Evolutionary conservation across 53 echinoderm and acorn worm species (phyloP).

Genomic region (Arbacia lixula): DNA sequence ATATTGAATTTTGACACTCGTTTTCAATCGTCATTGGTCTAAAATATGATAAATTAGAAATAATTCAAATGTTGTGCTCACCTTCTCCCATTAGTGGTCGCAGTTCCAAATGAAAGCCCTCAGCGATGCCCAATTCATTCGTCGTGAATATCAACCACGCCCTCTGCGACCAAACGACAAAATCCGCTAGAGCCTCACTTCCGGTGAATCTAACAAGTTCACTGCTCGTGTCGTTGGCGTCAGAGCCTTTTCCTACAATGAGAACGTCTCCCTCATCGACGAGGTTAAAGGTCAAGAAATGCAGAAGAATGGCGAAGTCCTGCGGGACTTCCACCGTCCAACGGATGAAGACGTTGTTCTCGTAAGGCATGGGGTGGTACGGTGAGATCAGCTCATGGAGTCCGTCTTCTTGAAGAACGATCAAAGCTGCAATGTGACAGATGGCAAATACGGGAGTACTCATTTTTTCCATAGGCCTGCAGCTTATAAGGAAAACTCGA

Average conservation of each 20-base stretch:
- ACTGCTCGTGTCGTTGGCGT: background rate
- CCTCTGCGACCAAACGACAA: background rate
- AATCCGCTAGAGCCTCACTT: background rate
- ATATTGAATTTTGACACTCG: too few relatives aligned
- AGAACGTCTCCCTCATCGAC: constrained; percentile 19
- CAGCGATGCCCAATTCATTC: background rate
- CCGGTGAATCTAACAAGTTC: background rate
- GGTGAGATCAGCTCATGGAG: constrained; percentile 9
- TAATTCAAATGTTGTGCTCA: too few relatives aligned
- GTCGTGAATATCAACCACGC: constrained; percentile 16
- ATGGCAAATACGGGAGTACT: background rate
- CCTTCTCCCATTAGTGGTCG: constrained; percentile 16
- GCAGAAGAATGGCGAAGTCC: constrained; percentile 2
- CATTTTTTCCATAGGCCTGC: background rate
- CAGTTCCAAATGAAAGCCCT: constrained; percentile 29
- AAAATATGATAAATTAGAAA: too few relatives aligned
- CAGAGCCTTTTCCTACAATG: background rate
- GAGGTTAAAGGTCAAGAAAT: constrained; percentile 31
- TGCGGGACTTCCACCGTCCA: constrained; percentile 3
- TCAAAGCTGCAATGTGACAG: background rate
- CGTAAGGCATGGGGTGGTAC: constrained; percentile 23
- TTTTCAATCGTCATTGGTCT: too few relatives aligned
- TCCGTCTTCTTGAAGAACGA: constrained; percentile 7
- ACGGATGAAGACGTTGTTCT: constrained; percentile 15
- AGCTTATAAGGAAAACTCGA: background rate